A percentile compares a stretch with the other conserved stretches of the same genome.
Conservation (phyloP, 2,113 vertebrate species). For the Stigmatopora argus region DNA sequence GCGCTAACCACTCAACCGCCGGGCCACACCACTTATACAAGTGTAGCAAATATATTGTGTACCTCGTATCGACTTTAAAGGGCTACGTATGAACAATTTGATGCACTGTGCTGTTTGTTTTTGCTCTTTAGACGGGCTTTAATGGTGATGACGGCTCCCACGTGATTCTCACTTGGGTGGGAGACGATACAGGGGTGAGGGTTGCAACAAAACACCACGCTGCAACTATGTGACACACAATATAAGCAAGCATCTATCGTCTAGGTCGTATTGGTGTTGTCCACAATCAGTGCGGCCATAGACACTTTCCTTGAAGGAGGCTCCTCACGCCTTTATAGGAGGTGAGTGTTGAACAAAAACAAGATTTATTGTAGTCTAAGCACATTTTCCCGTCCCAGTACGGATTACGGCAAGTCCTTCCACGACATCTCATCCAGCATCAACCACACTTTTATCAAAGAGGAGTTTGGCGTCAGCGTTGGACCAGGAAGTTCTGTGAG, state of each 20-base stretch:
- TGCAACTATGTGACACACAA: not conserved
- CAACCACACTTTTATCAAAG: slow-evolving; percentile 71
- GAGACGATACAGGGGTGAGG: slow-evolving; percentile 74
- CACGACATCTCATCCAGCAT: slow-evolving; percentile 72
- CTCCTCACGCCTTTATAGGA: slow-evolving; percentile 72
- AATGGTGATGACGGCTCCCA: slow-evolving; percentile 73
- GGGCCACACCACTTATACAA: no score
- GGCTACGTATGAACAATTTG: not conserved
- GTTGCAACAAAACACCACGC: not conserved
- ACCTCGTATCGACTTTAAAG: no score
- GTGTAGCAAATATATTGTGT: no score
- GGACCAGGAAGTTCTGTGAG: slow-evolving; percentile 72
- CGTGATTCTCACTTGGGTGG: slow-evolving; percentile 74
- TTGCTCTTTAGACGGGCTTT: slow-evolving; percentile 64
- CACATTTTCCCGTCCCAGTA: slow-evolving; percentile 43
- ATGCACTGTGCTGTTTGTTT: not conserved
- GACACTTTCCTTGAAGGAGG: slow-evolving; percentile 61
- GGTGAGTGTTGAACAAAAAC: slow-evolving; percentile 45
- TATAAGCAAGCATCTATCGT: not conserved
- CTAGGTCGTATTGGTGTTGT: slow-evolving; percentile 73
- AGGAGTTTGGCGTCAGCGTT: slow-evolving; percentile 73
- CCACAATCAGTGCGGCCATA: slow-evolving; percentile 64
- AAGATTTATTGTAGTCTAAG: not conserved
- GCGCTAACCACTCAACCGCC: no score
- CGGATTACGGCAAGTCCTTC: slow-evolving; percentile 76